Percentiles rank a stretch among this genome's conserved stretches.
These are phyloP conservation scores for Calidris pygmaea DNA, from an alignment of 2,113 vertebrate species.

Conservation along the genomic window DNA sequence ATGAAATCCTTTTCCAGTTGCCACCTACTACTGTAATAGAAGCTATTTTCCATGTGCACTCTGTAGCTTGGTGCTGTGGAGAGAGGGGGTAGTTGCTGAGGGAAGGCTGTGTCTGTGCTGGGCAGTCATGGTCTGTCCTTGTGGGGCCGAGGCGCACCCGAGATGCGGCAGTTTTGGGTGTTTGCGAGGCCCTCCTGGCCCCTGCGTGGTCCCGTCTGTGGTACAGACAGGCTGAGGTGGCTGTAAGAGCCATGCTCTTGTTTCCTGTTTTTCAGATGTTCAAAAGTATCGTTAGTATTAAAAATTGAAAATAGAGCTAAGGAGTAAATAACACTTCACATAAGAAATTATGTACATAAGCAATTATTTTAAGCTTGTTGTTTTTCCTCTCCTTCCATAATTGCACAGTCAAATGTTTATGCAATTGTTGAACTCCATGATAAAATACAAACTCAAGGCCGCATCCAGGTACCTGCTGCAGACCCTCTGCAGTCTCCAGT, in stretches of 20 bases:
- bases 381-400: not conserved
- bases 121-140: not conserved
- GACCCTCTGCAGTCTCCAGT: not conserved
- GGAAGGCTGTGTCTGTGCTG: not conserved
- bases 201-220: accelerated
- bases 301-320: not conserved
- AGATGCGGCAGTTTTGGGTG: too few species aligned
- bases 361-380: not conserved
- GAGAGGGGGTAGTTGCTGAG: not conserved
- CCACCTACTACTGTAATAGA: not conserved
- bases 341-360: not conserved
- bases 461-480: not conserved
- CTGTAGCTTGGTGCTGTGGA: accelerated
- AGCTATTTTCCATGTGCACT: accelerated
- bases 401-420: not conserved
- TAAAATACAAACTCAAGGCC: not conserved
- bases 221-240: not conserved
- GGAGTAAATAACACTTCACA: not conserved
- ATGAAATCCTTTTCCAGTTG: not conserved
- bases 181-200: not conserved
- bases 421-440: not conserved
- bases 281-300: not conserved
- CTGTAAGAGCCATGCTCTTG: accelerated
- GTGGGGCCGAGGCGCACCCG: not conserved
- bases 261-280: not conserved